Percentiles rank a stretch among this genome's conserved stretches.
Evolutionary conservation across 1,140 invertebrate genomes (phyloP).

Genomic region (Leptopilina clavipes): DNA sequence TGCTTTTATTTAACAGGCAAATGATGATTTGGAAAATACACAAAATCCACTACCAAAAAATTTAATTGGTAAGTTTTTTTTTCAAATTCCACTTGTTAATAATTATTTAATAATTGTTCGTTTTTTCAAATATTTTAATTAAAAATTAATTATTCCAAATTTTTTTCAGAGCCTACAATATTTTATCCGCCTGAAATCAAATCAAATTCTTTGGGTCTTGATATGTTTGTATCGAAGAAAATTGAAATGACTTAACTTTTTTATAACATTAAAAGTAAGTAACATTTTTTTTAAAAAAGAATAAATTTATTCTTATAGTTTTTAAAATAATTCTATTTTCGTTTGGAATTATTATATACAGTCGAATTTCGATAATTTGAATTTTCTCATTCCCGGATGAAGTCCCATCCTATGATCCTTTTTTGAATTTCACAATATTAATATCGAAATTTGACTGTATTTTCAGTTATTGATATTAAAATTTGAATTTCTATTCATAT

Average conservation of each 20-base stretch:
- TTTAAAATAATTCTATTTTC: too few species aligned
- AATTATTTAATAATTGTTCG: too few species aligned
- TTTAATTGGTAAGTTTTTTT: conserved; percentile 62
- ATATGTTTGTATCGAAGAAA: conserved; percentile 57
- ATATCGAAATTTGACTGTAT: too few species aligned
- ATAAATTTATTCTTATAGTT: conserved; percentile 24
- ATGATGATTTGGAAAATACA: conserved; percentile 37
- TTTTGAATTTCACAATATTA: too few species aligned
- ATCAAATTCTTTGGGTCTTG: conserved; percentile 53
- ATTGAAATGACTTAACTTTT: background rate
- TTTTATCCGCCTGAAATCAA: conserved; percentile 59
- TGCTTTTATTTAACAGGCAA: conserved; percentile 50
- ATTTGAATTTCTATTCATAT: too few species aligned
- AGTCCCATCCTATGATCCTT: too few species aligned
- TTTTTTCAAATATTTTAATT: too few species aligned
- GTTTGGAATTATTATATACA: too few species aligned
- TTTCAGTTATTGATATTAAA: too few species aligned
- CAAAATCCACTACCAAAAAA: conserved; percentile 47
- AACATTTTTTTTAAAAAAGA: conserved; percentile 10
- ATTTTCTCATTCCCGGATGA: too few species aligned
- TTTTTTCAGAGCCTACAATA: conserved; percentile 63
- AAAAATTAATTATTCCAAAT: background rate
- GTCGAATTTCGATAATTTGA: too few species aligned
- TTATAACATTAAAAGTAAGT: conserved; percentile 42
- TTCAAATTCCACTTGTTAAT: too few species aligned